Percentiles rank a stretch among this genome's conserved stretches.
phyloP scores from a whole-genome alignment of 2,797 vertebrate genomes.

The Bryconaethiops microstoma region DNA sequence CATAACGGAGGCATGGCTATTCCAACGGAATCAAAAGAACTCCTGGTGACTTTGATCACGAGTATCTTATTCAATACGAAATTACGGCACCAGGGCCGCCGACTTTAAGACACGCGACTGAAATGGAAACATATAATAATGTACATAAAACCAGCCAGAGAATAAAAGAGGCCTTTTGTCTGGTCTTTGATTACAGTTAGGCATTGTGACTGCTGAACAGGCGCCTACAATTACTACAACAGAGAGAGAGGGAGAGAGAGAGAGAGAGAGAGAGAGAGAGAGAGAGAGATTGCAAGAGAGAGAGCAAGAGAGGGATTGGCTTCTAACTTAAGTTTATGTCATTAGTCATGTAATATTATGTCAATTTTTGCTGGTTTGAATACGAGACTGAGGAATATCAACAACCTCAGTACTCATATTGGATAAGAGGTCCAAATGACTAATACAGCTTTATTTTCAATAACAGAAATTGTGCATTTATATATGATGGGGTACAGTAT shows the following conservation, averaged over 20 bases:
- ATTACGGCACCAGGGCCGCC: constrained; percentile 66
- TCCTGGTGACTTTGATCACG: constrained; percentile 78
- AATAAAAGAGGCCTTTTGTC: constrained; percentile 79
- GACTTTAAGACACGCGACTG: constrained; percentile 70
- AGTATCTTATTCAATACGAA: constrained; percentile 73
- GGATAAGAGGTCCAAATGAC: constrained; percentile 2
- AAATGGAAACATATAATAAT: constrained; percentile 75
- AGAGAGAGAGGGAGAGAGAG: not conserved
- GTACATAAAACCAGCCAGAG: constrained; percentile 75
- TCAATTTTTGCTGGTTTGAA: constrained; percentile 28
- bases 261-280: constrained; percentile 41
- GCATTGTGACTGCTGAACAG: constrained; percentile 75
- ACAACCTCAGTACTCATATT: not conserved
- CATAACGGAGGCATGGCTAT: constrained; percentile 72
- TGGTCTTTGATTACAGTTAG: constrained; percentile 78
- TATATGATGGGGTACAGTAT: not conserved
- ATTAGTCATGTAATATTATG: constrained; percentile 37
- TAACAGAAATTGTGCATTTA: not conserved
- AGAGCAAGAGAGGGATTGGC: constrained; percentile 32
- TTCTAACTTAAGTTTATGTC: constrained; percentile 55
- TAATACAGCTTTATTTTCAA: constrained; percentile 4
- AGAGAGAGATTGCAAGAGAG: constrained; percentile 16
- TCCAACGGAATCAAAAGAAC: constrained; percentile 79
- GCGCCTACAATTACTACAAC: constrained; percentile 70
- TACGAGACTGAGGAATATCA: constrained; percentile 16